phyloP scores from a whole-genome alignment of 2,113 vertebrate species.

The Furnarius figulus region DNA sequence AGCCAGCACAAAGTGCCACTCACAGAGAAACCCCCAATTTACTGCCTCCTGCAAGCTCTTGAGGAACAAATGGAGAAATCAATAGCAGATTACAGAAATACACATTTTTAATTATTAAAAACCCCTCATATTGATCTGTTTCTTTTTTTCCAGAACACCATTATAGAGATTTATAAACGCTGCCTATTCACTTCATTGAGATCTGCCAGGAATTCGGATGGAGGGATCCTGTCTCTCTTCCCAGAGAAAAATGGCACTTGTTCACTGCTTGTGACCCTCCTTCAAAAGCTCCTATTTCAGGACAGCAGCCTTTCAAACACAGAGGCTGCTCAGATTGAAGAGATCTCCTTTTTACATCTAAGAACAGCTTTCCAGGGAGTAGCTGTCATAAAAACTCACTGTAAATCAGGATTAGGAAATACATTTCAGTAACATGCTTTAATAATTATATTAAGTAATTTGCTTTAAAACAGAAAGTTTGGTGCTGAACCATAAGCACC shows the following conservation, averaged over 20 bases:
- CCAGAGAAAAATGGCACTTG: background rate
- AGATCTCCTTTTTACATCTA: background rate
- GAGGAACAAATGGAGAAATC: slow-evolving; percentile 60
- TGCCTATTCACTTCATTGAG: background rate
- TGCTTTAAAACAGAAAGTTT: background rate
- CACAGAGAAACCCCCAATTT: slow-evolving; percentile 1
- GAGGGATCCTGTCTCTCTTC: background rate
- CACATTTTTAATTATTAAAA: slow-evolving; percentile 80
- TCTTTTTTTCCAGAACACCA: slow-evolving; percentile 58
- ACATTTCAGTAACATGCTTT: too few species aligned
- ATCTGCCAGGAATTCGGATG: slow-evolving; percentile 44
- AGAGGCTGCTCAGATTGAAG: background rate
- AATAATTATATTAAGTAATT: background rate
- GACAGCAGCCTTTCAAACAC: background rate
- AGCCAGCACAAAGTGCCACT: slow-evolving; percentile 7
- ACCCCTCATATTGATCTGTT: slow-evolving; percentile 63
- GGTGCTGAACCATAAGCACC: background rate
- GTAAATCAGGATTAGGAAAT: background rate
- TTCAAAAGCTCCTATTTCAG: background rate
- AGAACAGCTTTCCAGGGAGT: background rate
- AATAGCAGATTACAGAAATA: slow-evolving; percentile 70
- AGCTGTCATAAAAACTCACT: background rate
- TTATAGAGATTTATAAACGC: slow-evolving; percentile 61
- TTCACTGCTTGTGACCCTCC: background rate
- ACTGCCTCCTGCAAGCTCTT: slow-evolving; percentile 29